These are phyloP conservation scores for Eulacestoma nigropectus DNA, from an alignment of 2,113 vertebrate genomes.

Conservation along the genomic window DNA sequence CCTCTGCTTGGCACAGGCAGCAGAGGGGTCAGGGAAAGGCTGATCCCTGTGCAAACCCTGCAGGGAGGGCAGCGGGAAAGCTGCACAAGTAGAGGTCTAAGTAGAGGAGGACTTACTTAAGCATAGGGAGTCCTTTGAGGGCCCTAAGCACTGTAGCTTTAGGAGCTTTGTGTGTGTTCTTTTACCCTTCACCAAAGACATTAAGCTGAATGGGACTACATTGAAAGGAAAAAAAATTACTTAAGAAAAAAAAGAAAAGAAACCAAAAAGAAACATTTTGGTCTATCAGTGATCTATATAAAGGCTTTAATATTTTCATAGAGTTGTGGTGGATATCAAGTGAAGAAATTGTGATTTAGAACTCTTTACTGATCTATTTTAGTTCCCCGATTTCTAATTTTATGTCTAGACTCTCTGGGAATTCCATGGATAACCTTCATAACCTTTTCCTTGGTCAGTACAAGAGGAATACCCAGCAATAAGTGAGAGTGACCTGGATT, in stretches of 20 bases:
- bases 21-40: background rate
- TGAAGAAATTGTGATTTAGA: background rate
- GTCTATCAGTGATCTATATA: background rate
- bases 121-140: rapidly evolving
- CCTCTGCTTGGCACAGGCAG: background rate
- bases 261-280: background rate
- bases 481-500: background rate
- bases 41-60: background rate
- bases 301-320: background rate
- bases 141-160: background rate
- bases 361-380: background rate
- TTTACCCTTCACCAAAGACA: rapidly evolving
- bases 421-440: background rate
- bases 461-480: background rate
- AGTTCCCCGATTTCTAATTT: background rate
- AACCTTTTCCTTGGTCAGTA: background rate
- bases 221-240: background rate
- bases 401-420: background rate
- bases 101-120: background rate
- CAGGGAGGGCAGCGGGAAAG: background rate
- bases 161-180: background rate
- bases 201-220: background rate
- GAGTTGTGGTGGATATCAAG: background rate
- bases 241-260: background rate
- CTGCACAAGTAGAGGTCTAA: background rate